These are phyloP conservation scores for Plemyria rubiginata DNA, from an alignment of 2,888 invertebrate genomes.

Conservation along the genomic window DNA sequence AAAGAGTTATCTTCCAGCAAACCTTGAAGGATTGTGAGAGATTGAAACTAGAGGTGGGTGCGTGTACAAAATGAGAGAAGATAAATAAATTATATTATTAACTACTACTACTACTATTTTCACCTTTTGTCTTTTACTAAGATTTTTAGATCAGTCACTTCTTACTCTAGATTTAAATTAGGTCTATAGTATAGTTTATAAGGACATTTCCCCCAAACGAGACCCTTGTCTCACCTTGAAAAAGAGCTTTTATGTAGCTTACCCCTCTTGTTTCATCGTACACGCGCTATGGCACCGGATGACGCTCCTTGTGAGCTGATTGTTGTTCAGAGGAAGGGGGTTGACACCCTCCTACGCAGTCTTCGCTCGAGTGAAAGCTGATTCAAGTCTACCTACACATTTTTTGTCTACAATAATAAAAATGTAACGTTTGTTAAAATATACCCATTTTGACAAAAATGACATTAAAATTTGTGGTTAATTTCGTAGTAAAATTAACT, in stretches of 20 bases:
- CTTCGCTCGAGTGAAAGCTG: slow-evolving; percentile 74
- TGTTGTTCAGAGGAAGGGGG: slow-evolving; percentile 72
- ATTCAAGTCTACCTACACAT: slow-evolving; percentile 45
- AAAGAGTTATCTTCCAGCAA: no score
- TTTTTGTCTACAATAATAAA: slow-evolving; percentile 35
- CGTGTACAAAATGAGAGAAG: no score
- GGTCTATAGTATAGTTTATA: neutral
- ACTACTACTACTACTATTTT: neutral
- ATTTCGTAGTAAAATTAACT: no score
- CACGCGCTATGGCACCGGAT: slow-evolving; percentile 61
- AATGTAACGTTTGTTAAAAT: slow-evolving; percentile 2
- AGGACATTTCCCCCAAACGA: neutral
- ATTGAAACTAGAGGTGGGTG: no score
- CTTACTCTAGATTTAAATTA: neutral
- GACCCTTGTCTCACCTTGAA: neutral
- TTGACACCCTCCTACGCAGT: slow-evolving; percentile 77
- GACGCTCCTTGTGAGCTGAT: slow-evolving; percentile 64
- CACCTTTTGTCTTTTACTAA: neutral
- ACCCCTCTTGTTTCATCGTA: slow-evolving; percentile 42
- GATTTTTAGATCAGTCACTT: neutral
- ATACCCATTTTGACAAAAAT: neutral
- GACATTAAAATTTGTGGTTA: no score
- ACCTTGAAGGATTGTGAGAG: no score
- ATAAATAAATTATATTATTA: no score
- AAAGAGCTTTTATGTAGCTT: slow-evolving; percentile 47